Evolutionary conservation across 2,797 vertebrate genomes (phyloP).

Genomic region (Nannoperca australis): DNA sequence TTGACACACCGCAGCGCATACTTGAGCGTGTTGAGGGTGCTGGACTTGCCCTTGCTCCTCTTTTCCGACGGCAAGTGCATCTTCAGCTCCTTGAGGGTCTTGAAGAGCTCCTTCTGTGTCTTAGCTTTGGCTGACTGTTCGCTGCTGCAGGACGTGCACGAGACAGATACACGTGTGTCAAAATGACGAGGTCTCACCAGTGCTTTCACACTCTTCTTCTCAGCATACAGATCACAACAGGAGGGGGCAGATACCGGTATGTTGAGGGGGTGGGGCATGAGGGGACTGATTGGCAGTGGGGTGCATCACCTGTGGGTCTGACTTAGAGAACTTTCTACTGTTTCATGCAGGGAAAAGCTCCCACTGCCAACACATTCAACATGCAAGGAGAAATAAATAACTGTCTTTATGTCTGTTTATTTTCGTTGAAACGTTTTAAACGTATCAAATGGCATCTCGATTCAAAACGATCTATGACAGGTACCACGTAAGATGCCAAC

Average conservation of each 20-base stretch:
- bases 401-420: neutral
- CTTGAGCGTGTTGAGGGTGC: conserved; percentile 90
- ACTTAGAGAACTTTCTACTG: neutral
- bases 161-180: conserved; percentile 65
- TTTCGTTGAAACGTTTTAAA: neutral
- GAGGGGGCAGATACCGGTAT: neutral
- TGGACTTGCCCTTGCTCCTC: conserved; percentile 91
- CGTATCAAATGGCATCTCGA: neutral
- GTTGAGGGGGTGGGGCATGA: neutral
- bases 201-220: conserved; percentile 16
- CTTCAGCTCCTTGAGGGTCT: conserved; percentile 93
- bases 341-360: neutral
- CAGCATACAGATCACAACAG: conserved; percentile 8
- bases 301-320: neutral
- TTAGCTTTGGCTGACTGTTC: conserved; percentile 94
- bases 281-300: neutral
- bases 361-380: neutral
- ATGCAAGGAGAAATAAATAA: neutral
- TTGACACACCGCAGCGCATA: conserved; percentile 94
- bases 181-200: conserved; percentile 43
- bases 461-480: too few species aligned
- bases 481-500: conserved; percentile 10
- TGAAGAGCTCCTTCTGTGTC: conserved; percentile 92
- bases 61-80: conserved; percentile 91
- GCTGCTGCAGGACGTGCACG: conserved; percentile 83